These are phyloP conservation scores for Hirtodrosophila alboralis DNA, from an alignment of 2,888 invertebrate species.

Conservation along the genomic window DNA sequence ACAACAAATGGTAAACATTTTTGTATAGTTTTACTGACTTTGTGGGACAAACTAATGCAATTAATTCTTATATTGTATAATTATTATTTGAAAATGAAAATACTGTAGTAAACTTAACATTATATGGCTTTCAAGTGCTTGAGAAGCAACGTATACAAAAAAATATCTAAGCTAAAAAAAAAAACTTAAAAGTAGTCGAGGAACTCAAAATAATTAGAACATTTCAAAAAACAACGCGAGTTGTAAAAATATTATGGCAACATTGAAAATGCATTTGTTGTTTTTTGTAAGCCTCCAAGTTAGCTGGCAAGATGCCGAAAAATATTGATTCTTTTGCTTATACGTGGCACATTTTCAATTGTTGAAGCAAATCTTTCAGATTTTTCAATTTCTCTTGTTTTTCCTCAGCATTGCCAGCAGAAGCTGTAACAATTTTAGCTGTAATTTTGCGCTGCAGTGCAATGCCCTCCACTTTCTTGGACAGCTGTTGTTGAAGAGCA, in stretches of 20 bases:
- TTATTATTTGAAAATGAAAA: constrained; percentile 6
- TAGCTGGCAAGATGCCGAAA: background rate
- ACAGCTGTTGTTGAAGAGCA: constrained; percentile 69
- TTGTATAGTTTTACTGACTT: background rate
- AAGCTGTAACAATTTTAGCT: constrained; percentile 76
- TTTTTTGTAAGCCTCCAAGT: constrained; percentile 24
- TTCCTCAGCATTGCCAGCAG: constrained; percentile 30
- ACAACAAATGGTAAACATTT: constrained; percentile 21
- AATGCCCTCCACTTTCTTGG: constrained; percentile 83
- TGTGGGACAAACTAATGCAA: background rate
- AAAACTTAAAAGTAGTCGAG: constrained; percentile 3
- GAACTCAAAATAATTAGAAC: background rate
- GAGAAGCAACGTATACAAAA: constrained; percentile 27
- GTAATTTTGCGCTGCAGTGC: constrained; percentile 82
- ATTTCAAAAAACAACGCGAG: constrained; percentile 13
- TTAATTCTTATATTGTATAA: background rate
- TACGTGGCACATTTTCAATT: constrained; percentile 75
- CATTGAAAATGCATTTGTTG: constrained; percentile 1
- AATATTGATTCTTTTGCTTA: constrained; percentile 10
- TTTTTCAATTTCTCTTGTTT: constrained; percentile 38
- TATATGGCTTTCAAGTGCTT: constrained; percentile 16
- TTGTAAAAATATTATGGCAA: constrained; percentile 25
- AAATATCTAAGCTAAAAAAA: constrained; percentile 6
- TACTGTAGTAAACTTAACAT: constrained; percentile 13
- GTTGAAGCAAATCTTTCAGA: constrained; percentile 77